Conservation (phyloP, 2,888 invertebrate genomes). For the Lutraria lutraria region DNA sequence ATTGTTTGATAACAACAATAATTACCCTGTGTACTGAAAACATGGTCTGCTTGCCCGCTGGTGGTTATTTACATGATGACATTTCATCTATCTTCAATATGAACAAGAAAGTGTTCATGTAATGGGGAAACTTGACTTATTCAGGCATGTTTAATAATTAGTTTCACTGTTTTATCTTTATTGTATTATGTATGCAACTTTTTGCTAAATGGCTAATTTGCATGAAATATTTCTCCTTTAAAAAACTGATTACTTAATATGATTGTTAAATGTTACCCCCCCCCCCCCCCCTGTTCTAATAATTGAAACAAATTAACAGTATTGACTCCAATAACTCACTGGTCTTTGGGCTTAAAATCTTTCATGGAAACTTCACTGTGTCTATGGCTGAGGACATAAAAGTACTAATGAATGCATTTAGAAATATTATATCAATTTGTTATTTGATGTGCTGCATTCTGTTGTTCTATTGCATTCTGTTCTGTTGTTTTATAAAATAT, state of each 20-base stretch:
- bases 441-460: not conserved
- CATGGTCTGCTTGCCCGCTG: not conserved
- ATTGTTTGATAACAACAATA: conserved; percentile 2
- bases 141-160: not conserved
- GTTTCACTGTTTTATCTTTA: not conserved
- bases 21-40: not conserved
- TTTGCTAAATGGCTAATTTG: not conserved
- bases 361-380: too few species aligned
- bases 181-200: not conserved
- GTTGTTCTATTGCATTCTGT: not conserved
- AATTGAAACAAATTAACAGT: too few species aligned
- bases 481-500: conserved; percentile 6
- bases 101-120: not conserved
- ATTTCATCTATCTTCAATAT: not conserved
- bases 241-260: too few species aligned
- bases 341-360: too few species aligned
- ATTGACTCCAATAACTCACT: too few species aligned
- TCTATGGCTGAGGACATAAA: too few species aligned
- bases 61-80: not conserved
- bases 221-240: too few species aligned
- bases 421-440: too few species aligned
- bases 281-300: too few species aligned
- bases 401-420: too few species aligned
- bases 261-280: too few species aligned
- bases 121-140: not conserved